phyloP scores from a whole-genome alignment of 2,797 vertebrate species.

The Nyctibius grandis region DNA sequence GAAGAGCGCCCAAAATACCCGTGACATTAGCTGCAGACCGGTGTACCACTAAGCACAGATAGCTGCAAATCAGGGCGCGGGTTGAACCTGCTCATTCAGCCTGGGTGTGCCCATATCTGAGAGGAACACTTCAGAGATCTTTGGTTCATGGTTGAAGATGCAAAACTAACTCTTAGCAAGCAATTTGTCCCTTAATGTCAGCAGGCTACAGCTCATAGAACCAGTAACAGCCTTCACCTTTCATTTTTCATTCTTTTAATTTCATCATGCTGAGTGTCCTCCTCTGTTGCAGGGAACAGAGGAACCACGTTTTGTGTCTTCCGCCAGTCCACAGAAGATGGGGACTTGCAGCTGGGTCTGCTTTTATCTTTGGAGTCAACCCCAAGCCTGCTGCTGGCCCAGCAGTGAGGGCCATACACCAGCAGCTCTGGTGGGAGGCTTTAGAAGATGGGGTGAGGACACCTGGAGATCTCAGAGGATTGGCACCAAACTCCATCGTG shows the following conservation, averaged over 20 bases:
- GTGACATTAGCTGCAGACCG: not conserved
- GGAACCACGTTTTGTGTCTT: not conserved
- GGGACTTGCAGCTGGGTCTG: not conserved
- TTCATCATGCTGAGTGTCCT: not conserved
- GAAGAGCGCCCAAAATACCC: not conserved
- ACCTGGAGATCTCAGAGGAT: not conserved
- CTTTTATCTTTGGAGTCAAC: not conserved
- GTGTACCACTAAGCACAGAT: not conserved
- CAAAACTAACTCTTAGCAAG: not conserved
- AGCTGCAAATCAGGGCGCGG: not conserved
- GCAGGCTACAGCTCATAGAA: not conserved
- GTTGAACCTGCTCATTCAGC: not conserved
- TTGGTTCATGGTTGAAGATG: not conserved
- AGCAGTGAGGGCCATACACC: not conserved
- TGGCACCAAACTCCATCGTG: rapidly evolving
- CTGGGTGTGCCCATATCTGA: not conserved
- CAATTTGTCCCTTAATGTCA: not conserved
- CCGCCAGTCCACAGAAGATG: not conserved
- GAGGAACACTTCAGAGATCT: not conserved
- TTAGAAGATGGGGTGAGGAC: not conserved
- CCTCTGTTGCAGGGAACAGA: not conserved
- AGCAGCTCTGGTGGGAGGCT: not conserved
- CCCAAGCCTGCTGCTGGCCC: not conserved
- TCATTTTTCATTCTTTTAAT: not conserved
- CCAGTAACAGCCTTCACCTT: not conserved